phyloP scores from a whole-genome alignment of 2,888 invertebrate species.

The Dicranocentrus wangi region DNA sequence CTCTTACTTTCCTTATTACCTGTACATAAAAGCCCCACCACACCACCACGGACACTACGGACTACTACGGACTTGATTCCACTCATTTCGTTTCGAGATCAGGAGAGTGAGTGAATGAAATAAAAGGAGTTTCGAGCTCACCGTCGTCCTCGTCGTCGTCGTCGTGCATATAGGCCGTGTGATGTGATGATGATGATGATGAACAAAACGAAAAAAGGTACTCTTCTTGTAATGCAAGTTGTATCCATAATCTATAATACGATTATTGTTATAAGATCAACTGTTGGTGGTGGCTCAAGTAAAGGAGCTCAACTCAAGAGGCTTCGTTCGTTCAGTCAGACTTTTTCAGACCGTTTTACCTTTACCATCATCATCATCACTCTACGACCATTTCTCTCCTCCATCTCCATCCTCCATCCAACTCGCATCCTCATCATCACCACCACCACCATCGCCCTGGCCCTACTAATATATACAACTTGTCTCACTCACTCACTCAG shows the following conservation, averaged over 20 bases:
- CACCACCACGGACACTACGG: not conserved
- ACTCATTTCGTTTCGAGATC: slow-evolving; percentile 40
- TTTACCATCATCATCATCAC: no score
- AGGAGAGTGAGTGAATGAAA: slow-evolving; percentile 22
- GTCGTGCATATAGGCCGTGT: no score
- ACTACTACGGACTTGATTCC: slow-evolving; percentile 51
- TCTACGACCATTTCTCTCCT: no score
- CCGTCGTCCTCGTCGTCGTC: slow-evolving; percentile 1
- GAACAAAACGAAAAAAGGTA: slow-evolving; percentile 27
- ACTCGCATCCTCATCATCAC: no score
- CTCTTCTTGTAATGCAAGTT: slow-evolving; percentile 31
- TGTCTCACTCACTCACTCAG: no score
- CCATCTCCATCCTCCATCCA: no score
- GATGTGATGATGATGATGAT: not conserved
- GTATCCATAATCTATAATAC: slow-evolving; percentile 47
- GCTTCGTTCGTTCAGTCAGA: no score
- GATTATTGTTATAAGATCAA: slow-evolving; percentile 52
- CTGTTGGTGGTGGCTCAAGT: slow-evolving; percentile 36
- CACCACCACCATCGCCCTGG: no score
- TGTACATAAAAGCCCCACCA: no score
- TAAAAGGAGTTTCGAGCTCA: not conserved
- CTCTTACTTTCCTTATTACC: slow-evolving; percentile 55
- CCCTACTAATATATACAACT: no score
- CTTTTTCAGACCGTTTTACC: no score
- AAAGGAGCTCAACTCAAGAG: no score